These are phyloP conservation scores for Aricia agestis DNA, from an alignment of 1,140 invertebrate species.

Conservation along the genomic window DNA sequence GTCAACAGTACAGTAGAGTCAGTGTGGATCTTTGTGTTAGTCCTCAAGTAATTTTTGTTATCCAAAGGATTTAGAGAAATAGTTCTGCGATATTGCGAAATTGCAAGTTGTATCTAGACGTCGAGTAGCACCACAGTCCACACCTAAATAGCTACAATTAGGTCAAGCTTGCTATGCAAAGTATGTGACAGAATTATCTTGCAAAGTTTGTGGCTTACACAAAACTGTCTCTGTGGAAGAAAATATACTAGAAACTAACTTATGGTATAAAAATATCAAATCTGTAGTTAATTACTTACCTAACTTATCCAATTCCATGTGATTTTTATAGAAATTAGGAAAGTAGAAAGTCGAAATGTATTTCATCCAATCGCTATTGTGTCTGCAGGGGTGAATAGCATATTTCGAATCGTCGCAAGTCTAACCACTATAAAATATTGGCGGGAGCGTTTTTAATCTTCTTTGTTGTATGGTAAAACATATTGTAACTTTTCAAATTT, in stretches of 20 bases:
- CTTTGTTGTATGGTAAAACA: slow-evolving; percentile 14
- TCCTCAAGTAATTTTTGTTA: too few relatives aligned
- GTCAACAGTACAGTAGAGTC: too few relatives aligned
- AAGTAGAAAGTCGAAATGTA: too few relatives aligned
- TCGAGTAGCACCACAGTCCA: too few relatives aligned
- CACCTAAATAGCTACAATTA: background rate
- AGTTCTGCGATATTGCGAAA: background rate
- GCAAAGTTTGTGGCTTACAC: too few relatives aligned
- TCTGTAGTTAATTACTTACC: too few relatives aligned
- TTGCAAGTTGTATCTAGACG: background rate
- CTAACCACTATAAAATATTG: background rate
- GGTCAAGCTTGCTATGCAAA: background rate
- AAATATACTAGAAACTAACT: too few relatives aligned
- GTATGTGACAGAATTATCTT: background rate
- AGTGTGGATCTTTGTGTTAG: too few relatives aligned
- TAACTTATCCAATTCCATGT: too few relatives aligned
- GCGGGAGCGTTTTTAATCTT: slow-evolving; percentile 2
- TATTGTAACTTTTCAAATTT: slow-evolving; percentile 17
- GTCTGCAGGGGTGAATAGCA: background rate
- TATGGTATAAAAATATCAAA: too few relatives aligned
- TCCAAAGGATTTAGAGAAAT: background rate
- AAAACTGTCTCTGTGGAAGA: too few relatives aligned
- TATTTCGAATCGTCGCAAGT: background rate
- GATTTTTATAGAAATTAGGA: too few relatives aligned
- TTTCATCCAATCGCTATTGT: background rate